Conservation (phyloP, 2,888 invertebrate genomes). For the Xiphydria camelus region DNA sequence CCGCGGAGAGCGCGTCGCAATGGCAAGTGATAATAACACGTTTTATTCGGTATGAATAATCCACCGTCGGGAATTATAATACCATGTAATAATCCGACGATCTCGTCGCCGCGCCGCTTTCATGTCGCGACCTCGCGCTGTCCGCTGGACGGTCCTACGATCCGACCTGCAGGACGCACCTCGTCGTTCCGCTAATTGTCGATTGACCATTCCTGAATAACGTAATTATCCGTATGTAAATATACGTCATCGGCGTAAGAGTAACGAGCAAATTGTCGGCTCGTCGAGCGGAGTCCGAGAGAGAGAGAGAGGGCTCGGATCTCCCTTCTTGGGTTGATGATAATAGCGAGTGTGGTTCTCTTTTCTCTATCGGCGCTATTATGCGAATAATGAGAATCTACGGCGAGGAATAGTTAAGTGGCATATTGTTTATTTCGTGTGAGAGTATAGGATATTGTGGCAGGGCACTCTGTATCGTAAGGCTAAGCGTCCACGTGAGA, state of each 20-base stretch:
- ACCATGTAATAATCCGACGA: slow-evolving; percentile 8
- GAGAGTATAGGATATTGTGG: no score
- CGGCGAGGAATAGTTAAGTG: no score
- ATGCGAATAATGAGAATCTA: no score
- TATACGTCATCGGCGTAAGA: slow-evolving; percentile 19
- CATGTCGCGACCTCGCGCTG: slow-evolving; percentile 2
- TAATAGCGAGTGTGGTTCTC: no score
- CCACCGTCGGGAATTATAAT: slow-evolving; percentile 8
- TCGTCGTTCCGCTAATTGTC: slow-evolving; percentile 43
- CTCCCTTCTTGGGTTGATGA: no score
- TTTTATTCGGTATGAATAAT: neutral
- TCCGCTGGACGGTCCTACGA: slow-evolving; percentile 8
- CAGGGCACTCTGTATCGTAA: no score
- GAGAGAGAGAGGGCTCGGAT: no score
- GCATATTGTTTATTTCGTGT: no score
- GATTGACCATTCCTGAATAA: slow-evolving; percentile 52
- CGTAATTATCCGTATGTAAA: slow-evolving; percentile 42
- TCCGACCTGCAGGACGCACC: slow-evolving; percentile 25
- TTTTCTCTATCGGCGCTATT: no score
- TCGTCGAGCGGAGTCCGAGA: neutral
- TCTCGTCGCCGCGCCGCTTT: slow-evolving; percentile 9
- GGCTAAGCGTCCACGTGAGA: no score
- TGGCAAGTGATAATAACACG: neutral
- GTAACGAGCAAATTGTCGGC: slow-evolving; percentile 21
- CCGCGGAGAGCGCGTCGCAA: no score